Base-by-base conservation (phyloP, 64 coral and sea anemone genomes). In the Montipora foliosa region DNA sequence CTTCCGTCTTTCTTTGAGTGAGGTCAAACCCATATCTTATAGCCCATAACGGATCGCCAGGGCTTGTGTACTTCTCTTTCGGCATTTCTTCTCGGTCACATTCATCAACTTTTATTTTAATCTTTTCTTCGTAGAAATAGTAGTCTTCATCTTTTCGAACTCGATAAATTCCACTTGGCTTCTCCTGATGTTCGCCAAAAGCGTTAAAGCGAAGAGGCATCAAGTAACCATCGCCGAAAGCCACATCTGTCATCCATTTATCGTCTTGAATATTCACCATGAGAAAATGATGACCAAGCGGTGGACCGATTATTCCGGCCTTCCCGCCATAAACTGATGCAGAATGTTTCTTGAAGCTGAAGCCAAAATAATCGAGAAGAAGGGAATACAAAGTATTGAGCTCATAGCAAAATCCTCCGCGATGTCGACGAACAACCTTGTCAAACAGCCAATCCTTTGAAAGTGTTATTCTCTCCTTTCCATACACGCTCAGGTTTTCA, bases 401-500 rank as follows among this genome's bases (percentile, higher is more conserved):
- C 29, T 94, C 92, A 62, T 20, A 89, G 67, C 92, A 94, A 64
- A 89, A 76, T 49, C 92, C 92, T 5, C 92, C 92, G 10, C 92
- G 84, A 60, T 88, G 92, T 62, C 87, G 71, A 49, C 37, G 77
- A 5, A 94, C 86, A 49, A 94, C 76, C 77, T 94, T 94, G 4
- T 94, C 78, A 29, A 89, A 94, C 76, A 94, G 45, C 86, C 86
- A 89, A 5, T 83, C 85, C 62, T 89, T 76, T 2, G 85, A 80
- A 7, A 64, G 78, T 7, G 58, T 9, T 55, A 89, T 82, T 76
- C 50, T 44, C 25, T 94, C 87, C 77, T 89, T 94, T 45, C 78
- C 67, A 74, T n/a, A 82, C 13, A 82, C 78, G 44, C 78, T 94
- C 22, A 94, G 62, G 79, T 94, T 94, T 62, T 94, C 92, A 71